Evolutionary conservation across 2,888 invertebrate species (phyloP), one percentile per base, ranked within the genome.

Genomic region (Agrochola litura): DNA sequence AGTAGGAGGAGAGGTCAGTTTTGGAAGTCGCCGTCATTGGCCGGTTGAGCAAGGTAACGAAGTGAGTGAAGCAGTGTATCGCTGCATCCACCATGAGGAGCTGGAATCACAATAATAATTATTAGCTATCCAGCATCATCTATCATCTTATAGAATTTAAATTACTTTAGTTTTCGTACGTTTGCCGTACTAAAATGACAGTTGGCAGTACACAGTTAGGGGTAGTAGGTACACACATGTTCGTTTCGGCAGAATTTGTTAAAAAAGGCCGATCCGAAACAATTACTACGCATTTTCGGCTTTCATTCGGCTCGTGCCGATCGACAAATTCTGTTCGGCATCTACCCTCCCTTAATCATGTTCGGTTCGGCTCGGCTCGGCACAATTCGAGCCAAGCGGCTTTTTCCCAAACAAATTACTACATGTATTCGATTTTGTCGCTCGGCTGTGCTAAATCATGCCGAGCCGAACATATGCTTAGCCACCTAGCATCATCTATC

Each of bases 31-130:
- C 37, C 6, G 88, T 37, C 0, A n/a, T 37, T 25, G 89, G 74
- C 0, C 91, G 90, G 58, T 86, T 85, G 37, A 94, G 77, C 67
- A 95, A 77, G 25, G 89, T 85, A 16, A 89, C 41, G 3, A 95
- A 86, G 81, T 96, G 96, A 5, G 85, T 87, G 56, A 95, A 82
- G 69, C 94, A 93, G 80, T 96, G 96, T 25, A 93, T 49, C 0
- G 95, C 92, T 0, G 91, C 87, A 8, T 91, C 90, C 8, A 95
- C 90, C 14, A 92, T 79, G 69, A 91, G 90, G 1, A 95, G 91
- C 96, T 96, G 86, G 6, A 77, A 76, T n/a, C 8, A 60, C 16
- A 60, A 58, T n/a, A 6, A 68, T n/a, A 6, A 37, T 68, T 54
- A 37, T 58, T 37, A 58, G n/a, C n/a, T 37, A 60, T 16, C 37